Evolutionary conservation across 2,888 invertebrate genomes (phyloP), one percentile per base, ranked within the genome.

Genomic region (Lepidonotus clava): DNA sequence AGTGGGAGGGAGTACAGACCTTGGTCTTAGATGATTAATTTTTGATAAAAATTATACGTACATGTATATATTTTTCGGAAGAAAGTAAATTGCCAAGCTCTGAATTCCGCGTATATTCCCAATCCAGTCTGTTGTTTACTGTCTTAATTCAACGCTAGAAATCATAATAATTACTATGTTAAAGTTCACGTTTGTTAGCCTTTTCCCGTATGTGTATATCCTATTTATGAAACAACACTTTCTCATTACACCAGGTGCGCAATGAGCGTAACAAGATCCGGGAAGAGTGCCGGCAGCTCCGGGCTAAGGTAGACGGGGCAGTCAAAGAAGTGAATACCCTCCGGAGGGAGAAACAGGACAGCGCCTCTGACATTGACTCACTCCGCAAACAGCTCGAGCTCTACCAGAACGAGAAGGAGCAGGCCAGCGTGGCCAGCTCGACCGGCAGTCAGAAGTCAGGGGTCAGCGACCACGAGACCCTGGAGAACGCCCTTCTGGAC

Each of bases 231-330:
- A n/a, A n/a, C n/a, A n/a, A n/a, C n/a, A 21, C 14, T 71, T 21
- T n/a, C n/a, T n/a, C n/a, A n/a, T n/a, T n/a, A n/a, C n/a, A n/a
- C n/a, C n/a, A n/a, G n/a, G n/a, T 71, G 4, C 76, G 90, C 28
- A 89, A 89, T 93, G 99, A 99, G 95, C 95, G 98, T 36, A 99
- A 99, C 93, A 97, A 97, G 93, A 97, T 98, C 0, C 95, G 98
- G 56, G 98, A 98, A 91, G 98, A 98, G 94, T 96, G 97, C 0
- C 97, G 98, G 93, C 96, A 96, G 90, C 93, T 98, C 2, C 96
- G 97, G 91, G 96, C 96, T 53, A 98, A 97, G 95, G 95, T 98
- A 51, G 98, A 98, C 92, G 94, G 90, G 4, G 88, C 91, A 11
- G 91, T 91, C 0, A 93, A 94, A 88, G 93, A 94, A 92, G 71